Evolutionary conservation across 2,888 invertebrate species (phyloP).

Genomic region (Acanthacorydalis orientalis): DNA sequence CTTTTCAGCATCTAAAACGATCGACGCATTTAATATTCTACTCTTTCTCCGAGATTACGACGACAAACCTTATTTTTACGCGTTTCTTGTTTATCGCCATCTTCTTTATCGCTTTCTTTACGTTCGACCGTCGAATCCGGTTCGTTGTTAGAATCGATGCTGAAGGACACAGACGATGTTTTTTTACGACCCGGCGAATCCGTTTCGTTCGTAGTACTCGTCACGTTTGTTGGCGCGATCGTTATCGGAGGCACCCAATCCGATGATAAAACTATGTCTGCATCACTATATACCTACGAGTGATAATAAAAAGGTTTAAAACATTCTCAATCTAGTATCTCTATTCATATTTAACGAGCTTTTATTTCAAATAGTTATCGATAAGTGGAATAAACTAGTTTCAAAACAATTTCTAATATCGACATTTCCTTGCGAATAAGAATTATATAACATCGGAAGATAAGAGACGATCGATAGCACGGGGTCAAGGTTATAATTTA

Average conservation of each 20-base stretch:
- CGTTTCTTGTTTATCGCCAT: slow-evolving; percentile 36
- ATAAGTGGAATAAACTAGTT: too few relatives aligned
- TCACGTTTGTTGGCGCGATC: slow-evolving; percentile 50
- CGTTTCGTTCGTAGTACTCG: slow-evolving; percentile 23
- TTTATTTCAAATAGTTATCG: too few relatives aligned
- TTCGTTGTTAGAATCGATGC: slow-evolving; percentile 42
- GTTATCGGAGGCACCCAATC: slow-evolving; percentile 80
- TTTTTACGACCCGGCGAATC: slow-evolving; percentile 43
- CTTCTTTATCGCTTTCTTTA: slow-evolving; percentile 32
- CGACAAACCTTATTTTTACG: slow-evolving; percentile 56
- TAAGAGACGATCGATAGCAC: too few relatives aligned
- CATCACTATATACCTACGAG: slow-evolving; percentile 59
- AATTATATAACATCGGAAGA: too few relatives aligned
- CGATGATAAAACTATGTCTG: slow-evolving; percentile 71
- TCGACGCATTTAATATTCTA: not conserved
- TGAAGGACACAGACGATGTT: slow-evolving; percentile 55
- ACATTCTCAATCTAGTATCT: too few relatives aligned
- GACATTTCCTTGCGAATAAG: too few relatives aligned
- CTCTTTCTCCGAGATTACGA: not conserved
- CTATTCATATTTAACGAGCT: too few relatives aligned
- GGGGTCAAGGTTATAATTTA: too few relatives aligned
- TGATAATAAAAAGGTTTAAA: not conserved
- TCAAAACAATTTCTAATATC: too few relatives aligned
- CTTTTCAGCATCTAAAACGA: slow-evolving; percentile 71
- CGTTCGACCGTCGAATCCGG: slow-evolving; percentile 23